These are phyloP conservation scores for Petrolisthes manimaculis DNA, from an alignment of 2,888 invertebrate genomes.

Conservation along the genomic window DNA sequence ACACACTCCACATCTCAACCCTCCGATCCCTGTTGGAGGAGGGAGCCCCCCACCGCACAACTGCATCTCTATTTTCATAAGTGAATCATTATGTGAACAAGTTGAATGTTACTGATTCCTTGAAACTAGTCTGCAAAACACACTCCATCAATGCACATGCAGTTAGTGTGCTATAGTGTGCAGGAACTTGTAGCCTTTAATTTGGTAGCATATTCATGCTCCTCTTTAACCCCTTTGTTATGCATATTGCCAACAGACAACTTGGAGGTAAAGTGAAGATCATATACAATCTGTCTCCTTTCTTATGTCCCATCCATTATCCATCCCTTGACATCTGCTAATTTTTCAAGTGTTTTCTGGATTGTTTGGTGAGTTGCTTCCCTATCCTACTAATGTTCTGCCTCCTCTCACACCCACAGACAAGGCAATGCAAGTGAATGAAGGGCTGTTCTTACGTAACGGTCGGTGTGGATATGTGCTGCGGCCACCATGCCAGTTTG, in stretches of 20 bases:
- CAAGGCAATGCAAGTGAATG: conserved; percentile 95
- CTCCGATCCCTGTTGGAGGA: no score
- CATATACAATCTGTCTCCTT: no score
- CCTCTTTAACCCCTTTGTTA: background rate
- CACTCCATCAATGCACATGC: no score
- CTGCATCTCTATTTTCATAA: no score
- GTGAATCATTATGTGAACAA: background rate
- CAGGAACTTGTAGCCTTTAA: background rate
- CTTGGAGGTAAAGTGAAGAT: background rate
- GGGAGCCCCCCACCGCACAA: no score
- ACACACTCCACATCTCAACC: no score
- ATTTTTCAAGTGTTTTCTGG: no score
- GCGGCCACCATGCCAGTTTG: conserved; percentile 89
- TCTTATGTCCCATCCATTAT: no score
- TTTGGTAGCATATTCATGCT: background rate
- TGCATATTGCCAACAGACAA: background rate
- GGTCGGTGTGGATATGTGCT: conserved; percentile 93
- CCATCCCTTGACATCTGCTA: no score
- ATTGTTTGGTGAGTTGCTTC: background rate
- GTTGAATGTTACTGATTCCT: background rate
- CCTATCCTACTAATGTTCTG: background rate
- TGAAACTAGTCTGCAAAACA: no score
- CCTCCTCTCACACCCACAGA: conserved; percentile 72
- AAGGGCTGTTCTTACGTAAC: conserved; percentile 91
- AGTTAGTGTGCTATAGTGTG: background rate